Conservation (phyloP, 2,888 invertebrate species). For the Slavum lentiscoides region DNA sequence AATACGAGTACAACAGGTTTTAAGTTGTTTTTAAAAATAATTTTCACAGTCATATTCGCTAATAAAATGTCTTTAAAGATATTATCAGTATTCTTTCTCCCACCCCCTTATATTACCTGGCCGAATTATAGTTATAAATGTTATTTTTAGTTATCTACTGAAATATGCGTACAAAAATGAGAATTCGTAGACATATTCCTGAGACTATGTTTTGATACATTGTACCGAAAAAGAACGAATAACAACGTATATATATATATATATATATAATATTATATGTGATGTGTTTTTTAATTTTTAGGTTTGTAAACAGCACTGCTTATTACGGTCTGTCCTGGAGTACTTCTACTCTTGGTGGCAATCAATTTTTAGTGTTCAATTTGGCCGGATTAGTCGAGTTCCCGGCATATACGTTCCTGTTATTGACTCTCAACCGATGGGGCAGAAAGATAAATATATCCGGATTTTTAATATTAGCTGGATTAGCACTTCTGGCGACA, state of each 20-base stretch:
- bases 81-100: no score
- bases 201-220: not conserved
- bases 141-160: no score
- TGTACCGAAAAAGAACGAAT: not conserved
- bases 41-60: no score
- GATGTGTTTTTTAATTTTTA: conserved; percentile 57
- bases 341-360: conserved; percentile 72
- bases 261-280: not conserved
- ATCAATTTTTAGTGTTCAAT: conserved; percentile 73
- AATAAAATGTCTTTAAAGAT: no score
- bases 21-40: no score
- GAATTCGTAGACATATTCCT: not conserved
- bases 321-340: conserved; percentile 80
- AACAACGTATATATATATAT: not conserved
- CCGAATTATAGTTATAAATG: no score
- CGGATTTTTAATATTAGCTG: conserved; percentile 70
- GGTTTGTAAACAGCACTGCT: conserved; percentile 75
- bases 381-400: conserved; percentile 77
- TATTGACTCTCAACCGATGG: conserved; percentile 71
- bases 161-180: not conserved
- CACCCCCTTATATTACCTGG: no score
- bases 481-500: conserved; percentile 66
- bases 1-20: no score
- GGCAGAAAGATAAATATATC: conserved; percentile 72
- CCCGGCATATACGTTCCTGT: conserved; percentile 70